phyloP scores from a whole-genome alignment of 92 coral and sea anemone species.

The Blastomussa wellsi region DNA sequence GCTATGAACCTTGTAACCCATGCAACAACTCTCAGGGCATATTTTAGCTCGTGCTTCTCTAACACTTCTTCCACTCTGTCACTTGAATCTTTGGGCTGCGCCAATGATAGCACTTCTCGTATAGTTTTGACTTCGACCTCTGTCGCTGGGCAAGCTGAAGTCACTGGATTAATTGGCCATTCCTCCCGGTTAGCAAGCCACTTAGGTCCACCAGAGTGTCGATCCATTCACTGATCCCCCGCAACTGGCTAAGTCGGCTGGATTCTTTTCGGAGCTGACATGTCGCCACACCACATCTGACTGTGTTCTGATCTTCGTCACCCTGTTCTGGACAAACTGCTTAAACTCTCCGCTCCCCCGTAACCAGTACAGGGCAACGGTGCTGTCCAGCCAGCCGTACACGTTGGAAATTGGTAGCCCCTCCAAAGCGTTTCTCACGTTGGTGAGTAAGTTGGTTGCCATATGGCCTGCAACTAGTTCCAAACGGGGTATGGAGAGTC shows the following conservation, averaged over 20 bases:
- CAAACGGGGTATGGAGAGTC: conserved; percentile 25
- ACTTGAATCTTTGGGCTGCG: neutral
- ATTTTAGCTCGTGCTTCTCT: neutral
- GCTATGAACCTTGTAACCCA: too few relatives aligned
- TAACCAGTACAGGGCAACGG: too few relatives aligned
- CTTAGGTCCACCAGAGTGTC: too few relatives aligned
- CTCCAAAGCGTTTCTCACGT: conserved; percentile 16
- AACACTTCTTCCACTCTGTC: conserved; percentile 13
- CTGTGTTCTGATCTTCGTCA: neutral
- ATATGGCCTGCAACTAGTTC: conserved; percentile 40
- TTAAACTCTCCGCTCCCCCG: too few relatives aligned
- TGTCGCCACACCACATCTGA: conserved; percentile 36
- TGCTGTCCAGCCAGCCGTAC: too few relatives aligned
- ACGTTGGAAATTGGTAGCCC: too few relatives aligned
- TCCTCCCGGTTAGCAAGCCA: too few relatives aligned
- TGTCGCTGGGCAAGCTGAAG: too few relatives aligned
- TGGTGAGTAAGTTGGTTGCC: conserved; percentile 19
- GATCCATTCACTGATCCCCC: too few relatives aligned
- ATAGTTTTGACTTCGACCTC: too few relatives aligned
- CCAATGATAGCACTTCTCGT: conserved; percentile 7
- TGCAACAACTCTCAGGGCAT: too few relatives aligned
- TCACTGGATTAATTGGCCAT: too few relatives aligned
- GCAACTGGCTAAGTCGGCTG: conserved; percentile 46
- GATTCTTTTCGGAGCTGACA: conserved; percentile 32
- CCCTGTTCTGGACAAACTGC: conserved; percentile 21